Base-by-base conservation (phyloP, 2,888 invertebrate species). In the Coenonympha arcania region DNA sequence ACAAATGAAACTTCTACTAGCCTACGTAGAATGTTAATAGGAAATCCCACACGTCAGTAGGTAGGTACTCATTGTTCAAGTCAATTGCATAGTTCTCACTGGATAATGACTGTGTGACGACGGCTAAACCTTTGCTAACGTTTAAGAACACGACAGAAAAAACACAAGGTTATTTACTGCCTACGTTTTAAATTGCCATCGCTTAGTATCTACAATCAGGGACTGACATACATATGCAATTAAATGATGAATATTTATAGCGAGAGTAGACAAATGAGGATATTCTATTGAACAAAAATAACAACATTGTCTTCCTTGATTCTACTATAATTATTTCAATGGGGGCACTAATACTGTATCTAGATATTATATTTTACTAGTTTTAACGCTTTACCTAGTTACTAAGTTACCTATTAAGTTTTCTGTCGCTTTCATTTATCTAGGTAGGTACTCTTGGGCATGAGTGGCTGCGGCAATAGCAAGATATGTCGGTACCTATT, bases 71-170 rank as follows among this genome's bases (percentile, higher is more conserved):
- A 80, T 82, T 81, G 79, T 82, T 74, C 66, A 62, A 66, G 66
- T 68, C 72, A 72, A 73, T 74, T 72, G 67, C 66, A 59, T 58
- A 65, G 70, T 79, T 78, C 73, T 71, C 73, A 78, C 72, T 71
- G 67, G 65, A 70, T 74, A 65, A 68, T 71, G 72, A 76, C 71
- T 71, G 68, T 64, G 70, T 73, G 64, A 68, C 66, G 62, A 59
- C 61, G 59, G 63, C 61, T 63, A 59, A 60, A 59, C 59, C 55
- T 61, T 59, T 59, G 61, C 62, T 64, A 56, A 59, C 60, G 64
- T 70, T 66, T 64, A 73, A 76, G 74, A 76, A 71, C 66, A 65
- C 65, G 62, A 63, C 63, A 67, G 63, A 63, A 71, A 67, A 71
- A 71, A 62, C 72, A 66, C 77, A 80, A 78, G 76, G 76, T 69